These are phyloP conservation scores for Triplophysa siluroides DNA, from an alignment of 2,113 vertebrate species.

Conservation along the genomic window DNA sequence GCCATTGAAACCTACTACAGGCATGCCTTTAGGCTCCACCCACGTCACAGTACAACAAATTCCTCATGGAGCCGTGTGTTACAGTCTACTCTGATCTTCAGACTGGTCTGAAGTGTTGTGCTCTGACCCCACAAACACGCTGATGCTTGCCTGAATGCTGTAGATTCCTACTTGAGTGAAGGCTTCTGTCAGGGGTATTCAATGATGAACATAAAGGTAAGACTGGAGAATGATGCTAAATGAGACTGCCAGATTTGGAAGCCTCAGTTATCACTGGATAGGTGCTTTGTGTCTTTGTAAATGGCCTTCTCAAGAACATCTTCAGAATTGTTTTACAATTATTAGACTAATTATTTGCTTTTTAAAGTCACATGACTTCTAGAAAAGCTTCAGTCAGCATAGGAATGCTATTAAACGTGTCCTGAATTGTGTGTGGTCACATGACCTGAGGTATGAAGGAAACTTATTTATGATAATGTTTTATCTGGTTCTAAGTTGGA, in stretches of 20 bases:
- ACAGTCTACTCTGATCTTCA: background rate
- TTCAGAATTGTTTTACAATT: background rate
- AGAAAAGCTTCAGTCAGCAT: background rate
- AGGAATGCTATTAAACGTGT: conserved; percentile 12
- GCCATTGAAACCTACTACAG: background rate
- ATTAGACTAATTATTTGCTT: too few species aligned
- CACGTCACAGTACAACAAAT: conserved; percentile 2
- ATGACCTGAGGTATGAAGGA: background rate
- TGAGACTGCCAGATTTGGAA: background rate
- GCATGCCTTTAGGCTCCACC: conserved; percentile 28
- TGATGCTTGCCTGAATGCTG: conserved; percentile 25
- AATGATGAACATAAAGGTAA: conserved; percentile 42
- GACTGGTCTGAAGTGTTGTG: background rate
- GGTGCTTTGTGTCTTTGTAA: background rate
- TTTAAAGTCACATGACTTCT: background rate
- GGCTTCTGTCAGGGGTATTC: background rate
- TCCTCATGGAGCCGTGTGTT: conserved; percentile 20
- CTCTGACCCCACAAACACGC: background rate
- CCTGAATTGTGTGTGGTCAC: background rate
- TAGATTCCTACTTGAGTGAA: background rate
- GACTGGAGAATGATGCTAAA: background rate
- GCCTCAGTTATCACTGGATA: background rate
- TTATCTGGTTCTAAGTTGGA: background rate
- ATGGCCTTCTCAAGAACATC: background rate
- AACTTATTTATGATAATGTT: background rate